Percentiles rank a stretch among this genome's conserved stretches.
phyloP scores from a whole-genome alignment of 2,888 invertebrate species.

The Myathropa florea region DNA sequence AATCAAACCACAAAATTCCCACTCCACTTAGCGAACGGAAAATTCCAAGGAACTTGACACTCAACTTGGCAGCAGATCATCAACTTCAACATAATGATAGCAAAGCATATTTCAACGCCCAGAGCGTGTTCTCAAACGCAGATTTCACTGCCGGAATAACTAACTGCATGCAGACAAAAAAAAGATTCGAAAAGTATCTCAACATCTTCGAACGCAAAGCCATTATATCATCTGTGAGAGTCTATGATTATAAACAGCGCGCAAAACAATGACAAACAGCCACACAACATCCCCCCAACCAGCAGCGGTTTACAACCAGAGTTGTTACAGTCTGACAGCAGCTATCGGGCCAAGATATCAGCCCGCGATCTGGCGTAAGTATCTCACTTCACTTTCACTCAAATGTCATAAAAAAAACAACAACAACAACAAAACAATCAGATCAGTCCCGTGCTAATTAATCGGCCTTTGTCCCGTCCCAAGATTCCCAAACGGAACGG shows the following conservation, averaged over 20 bases:
- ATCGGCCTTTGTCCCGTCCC: slow-evolving; percentile 45
- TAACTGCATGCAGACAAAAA: slow-evolving; percentile 23
- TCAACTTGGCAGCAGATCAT: neutral
- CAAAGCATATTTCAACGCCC: neutral
- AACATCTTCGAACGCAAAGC: neutral
- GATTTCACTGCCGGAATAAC: slow-evolving; percentile 43
- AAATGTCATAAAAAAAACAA: slow-evolving; percentile 42
- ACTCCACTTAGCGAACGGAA: neutral
- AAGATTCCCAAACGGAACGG: slow-evolving; percentile 55
- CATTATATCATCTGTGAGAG: slow-evolving; percentile 51
- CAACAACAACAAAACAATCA: slow-evolving; percentile 32
- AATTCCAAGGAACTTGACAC: neutral
- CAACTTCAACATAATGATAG: neutral
- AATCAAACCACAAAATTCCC: neutral
- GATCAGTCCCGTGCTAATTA: slow-evolving; percentile 52
- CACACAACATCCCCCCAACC: neutral
- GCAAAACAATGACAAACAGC: slow-evolving; percentile 41
- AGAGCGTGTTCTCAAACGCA: neutral
- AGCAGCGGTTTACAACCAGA: too few relatives aligned
- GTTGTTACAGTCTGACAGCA: neutral
- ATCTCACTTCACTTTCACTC: slow-evolving; percentile 63
- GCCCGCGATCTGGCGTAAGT: slow-evolving; percentile 22
- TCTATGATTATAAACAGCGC: neutral
- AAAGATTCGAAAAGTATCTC: neutral
- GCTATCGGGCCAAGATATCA: neutral